phyloP scores from a whole-genome alignment of 2,888 invertebrate genomes.

The Tachina lurida region DNA sequence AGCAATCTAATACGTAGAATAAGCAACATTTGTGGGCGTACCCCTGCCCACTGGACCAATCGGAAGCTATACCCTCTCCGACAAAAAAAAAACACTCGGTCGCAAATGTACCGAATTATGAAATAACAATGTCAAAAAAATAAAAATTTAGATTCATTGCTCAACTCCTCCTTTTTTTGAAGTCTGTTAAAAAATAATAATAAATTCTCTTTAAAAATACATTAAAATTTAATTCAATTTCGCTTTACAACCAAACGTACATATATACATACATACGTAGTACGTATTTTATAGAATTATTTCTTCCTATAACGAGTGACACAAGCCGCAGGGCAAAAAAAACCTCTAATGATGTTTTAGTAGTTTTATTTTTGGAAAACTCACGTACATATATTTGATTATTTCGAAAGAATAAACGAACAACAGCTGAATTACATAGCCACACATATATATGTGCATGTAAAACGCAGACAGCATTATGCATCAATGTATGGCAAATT shows the following conservation, averaged over 20 bases:
- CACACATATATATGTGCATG: neutral
- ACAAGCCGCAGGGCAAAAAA: slow-evolving; percentile 29
- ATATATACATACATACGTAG: too few relatives aligned
- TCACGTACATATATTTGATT: slow-evolving; percentile 29
- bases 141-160: too few relatives aligned
- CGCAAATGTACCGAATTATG: too few relatives aligned
- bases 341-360: slow-evolving; percentile 53
- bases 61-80: too few relatives aligned
- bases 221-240: slow-evolving; percentile 1
- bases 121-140: too few relatives aligned
- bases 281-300: too few relatives aligned
- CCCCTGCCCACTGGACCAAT: too few relatives aligned
- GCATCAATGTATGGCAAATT: neutral
- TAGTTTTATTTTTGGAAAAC: slow-evolving; percentile 20
- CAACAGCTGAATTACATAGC: neutral
- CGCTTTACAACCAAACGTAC: neutral
- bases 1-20: too few relatives aligned
- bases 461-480: slow-evolving; percentile 3
- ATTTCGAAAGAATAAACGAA: slow-evolving; percentile 10
- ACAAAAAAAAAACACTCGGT: too few relatives aligned
- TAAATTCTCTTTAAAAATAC: neutral
- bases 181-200: too few relatives aligned
- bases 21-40: too few relatives aligned
- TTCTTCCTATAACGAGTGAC: neutral
- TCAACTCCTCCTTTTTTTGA: too few relatives aligned